Evolutionary conservation across 2,113 vertebrate species (phyloP).

Genomic region (Bufo bufo): DNA sequence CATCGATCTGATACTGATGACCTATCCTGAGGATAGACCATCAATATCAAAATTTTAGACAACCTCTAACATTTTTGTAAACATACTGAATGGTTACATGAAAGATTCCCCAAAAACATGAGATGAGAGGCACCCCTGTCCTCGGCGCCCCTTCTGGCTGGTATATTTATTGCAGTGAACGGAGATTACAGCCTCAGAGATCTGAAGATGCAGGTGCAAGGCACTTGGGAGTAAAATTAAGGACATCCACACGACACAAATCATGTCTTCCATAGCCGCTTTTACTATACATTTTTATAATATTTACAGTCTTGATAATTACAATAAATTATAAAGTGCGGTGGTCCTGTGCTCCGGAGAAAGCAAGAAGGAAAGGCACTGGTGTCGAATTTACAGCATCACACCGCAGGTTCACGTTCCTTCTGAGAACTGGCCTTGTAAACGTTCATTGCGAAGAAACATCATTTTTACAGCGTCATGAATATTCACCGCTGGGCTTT

Average conservation of each 20-base stretch:
- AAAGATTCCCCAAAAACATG: no score
- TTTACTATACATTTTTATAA: neutral
- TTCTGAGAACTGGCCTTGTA: neutral
- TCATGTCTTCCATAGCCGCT: neutral
- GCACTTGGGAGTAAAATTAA: neutral
- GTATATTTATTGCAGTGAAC: no score
- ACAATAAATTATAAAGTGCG: constrained; percentile 29
- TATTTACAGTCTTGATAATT: neutral
- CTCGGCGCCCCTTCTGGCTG: no score
- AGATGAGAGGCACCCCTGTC: no score
- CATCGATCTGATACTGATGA: no score
- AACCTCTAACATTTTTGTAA: neutral
- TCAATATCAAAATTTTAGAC: no score
- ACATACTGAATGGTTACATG: neutral
- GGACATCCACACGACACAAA: neutral
- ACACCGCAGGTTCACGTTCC: neutral
- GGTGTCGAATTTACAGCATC: neutral
- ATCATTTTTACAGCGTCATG: neutral
- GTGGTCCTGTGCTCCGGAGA: neutral
- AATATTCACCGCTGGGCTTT: neutral
- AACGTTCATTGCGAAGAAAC: neutral
- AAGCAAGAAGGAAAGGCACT: neutral
- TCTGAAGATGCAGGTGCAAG: neutral
- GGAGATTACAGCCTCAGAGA: no score
- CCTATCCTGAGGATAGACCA: no score